These are phyloP conservation scores for Archegozetes longisetosus DNA, from an alignment of 1,140 invertebrate species.

Conservation along the genomic window DNA sequence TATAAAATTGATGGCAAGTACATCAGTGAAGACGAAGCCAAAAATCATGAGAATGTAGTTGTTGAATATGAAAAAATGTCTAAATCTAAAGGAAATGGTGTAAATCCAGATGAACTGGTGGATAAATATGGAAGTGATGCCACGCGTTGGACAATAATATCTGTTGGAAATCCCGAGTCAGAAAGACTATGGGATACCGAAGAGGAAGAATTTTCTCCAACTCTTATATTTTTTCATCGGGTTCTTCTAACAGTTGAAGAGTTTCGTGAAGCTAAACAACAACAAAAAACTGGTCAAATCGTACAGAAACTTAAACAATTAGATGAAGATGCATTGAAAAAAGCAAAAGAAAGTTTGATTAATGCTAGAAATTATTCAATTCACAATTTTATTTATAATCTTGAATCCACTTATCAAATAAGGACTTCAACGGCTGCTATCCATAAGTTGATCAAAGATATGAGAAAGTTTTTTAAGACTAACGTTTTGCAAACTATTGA, in stretches of 20 bases:
- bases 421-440: conserved; percentile 8
- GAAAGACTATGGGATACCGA: conserved; percentile 52
- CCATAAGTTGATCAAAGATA: conserved; percentile 10
- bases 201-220: conserved; percentile 14
- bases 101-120: conserved; percentile 72
- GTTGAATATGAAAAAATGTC: conserved; percentile 95
- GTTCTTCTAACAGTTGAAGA: conserved; percentile 16
- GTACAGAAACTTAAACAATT: conserved; percentile 9
- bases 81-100: conserved; percentile 93
- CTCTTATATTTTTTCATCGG: conserved; percentile 16
- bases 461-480: conserved; percentile 9
- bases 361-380: not conserved
- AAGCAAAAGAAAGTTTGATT: not conserved
- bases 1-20: conserved; percentile 67
- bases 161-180: conserved; percentile 65
- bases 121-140: conserved; percentile 69
- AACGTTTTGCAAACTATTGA: conserved; percentile 19
- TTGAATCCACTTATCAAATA: conserved; percentile 15
- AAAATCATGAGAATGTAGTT: conserved; percentile 36
- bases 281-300: not conserved
- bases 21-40: conserved; percentile 49
- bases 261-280: conserved; percentile 3
- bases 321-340: not conserved
- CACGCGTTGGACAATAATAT: conserved; percentile 65
- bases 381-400: conserved; percentile 5